phyloP scores from a whole-genome alignment of 2,888 invertebrate species.

The Eurytoma californica region DNA sequence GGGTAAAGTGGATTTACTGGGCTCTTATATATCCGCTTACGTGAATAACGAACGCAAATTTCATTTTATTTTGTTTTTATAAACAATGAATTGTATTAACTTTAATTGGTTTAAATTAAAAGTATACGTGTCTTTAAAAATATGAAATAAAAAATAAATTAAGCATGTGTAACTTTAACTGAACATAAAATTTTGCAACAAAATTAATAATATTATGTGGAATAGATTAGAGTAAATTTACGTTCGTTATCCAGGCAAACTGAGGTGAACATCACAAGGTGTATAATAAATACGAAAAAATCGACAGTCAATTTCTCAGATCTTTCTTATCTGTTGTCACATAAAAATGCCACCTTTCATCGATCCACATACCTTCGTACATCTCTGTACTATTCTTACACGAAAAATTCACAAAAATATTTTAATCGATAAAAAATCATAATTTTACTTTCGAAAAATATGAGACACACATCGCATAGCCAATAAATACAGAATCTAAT shows the following conservation, averaged over 20 bases:
- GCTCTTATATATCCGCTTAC: constrained; percentile 22
- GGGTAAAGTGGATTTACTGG: constrained; percentile 16
- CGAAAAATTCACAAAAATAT: constrained; percentile 37
- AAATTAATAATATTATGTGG: no score
- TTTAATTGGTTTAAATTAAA: no score
- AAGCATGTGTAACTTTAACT: no score
- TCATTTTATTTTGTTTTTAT: no score
- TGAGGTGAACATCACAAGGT: constrained; percentile 22
- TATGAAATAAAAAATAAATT: no score
- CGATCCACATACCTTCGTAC: constrained; percentile 47
- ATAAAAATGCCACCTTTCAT: constrained; percentile 36
- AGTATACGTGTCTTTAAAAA: no score
- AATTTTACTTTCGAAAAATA: background rate
- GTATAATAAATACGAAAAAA: constrained; percentile 11
- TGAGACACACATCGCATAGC: constrained; percentile 21
- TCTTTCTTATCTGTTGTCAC: constrained; percentile 52
- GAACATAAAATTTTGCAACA: no score
- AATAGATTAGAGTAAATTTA: constrained; percentile 1
- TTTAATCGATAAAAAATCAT: constrained; percentile 31
- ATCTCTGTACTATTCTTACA: constrained; percentile 48
- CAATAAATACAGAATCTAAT: constrained; percentile 27
- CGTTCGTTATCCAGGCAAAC: constrained; percentile 35
- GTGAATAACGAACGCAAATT: background rate
- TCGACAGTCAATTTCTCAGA: constrained; percentile 51
- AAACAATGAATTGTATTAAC: no score